Conservation (phyloP, 2,113 vertebrate species). For the Bubalus kerabau region DNA sequence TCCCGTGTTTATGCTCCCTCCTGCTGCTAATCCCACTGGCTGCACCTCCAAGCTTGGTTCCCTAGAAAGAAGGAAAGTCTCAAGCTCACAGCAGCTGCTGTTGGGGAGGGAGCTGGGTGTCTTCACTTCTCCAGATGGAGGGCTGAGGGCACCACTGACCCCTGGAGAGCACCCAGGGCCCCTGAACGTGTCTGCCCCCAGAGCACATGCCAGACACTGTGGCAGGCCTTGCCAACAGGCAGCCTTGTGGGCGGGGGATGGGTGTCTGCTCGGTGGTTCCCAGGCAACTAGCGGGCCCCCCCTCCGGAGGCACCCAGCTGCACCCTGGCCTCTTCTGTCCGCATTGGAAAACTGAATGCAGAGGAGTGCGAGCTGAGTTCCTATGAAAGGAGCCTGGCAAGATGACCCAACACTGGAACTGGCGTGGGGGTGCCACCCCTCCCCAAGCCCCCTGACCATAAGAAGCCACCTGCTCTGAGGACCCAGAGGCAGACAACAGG, state of each 20-base stretch:
- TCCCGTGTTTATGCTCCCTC: conserved; percentile 33
- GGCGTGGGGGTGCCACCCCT: not conserved
- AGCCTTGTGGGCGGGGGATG: rapidly evolving
- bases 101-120: not conserved
- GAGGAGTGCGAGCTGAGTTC: not conserved
- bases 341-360: not conserved
- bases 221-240: not conserved
- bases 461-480: not conserved
- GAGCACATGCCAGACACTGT: not conserved
- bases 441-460: not conserved
- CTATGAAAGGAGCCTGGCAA: too few relatives aligned
- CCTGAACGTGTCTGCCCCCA: not conserved
- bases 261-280: not conserved
- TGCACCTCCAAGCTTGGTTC: not conserved
- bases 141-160: not conserved
- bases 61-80: not conserved
- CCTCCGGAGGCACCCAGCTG: not conserved
- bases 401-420: rapidly evolving
- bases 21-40: conserved; percentile 15
- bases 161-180: not conserved
- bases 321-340: not conserved
- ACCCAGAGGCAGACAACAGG: not conserved
- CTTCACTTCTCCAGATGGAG: not conserved
- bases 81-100: not conserved
- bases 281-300: not conserved